Evolutionary conservation across 2,797 vertebrate genomes (phyloP), one percentile per base, ranked within the genome.

Genomic region (Lepilemur ruficaudatus): DNA sequence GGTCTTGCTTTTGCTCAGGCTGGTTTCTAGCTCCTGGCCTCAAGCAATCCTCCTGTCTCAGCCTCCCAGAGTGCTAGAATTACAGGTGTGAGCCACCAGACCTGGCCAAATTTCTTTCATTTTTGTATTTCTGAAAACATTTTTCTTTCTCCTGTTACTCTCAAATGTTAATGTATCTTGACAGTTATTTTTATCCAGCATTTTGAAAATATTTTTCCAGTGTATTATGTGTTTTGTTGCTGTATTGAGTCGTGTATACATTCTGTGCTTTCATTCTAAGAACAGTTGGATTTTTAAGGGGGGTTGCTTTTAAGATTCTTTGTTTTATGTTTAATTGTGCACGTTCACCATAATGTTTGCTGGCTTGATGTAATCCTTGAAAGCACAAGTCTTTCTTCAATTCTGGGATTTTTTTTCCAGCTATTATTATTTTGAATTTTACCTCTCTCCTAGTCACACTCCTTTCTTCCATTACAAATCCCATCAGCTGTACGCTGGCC

Each of bases 161-260:
- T 78, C 43, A 76, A 85, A 46, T 65, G 63, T 72, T n/a, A 57
- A 95, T 61, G 89, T 81, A 90, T 69, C 28, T 92, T 90, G 41
- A 88, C 30, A 35, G 48, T 35, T 82, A 85, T 38, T 87, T 95
- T 92, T 93, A 32, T 61, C 43, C 5, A 95, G 32, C 35, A 48
- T 63, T 87, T 75, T 23, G 30, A 79, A 90, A 90, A 25, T 30
- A 86, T 23, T 41, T 88, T 84, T 91, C 38, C 63, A 79, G 32
- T 22, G 1, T 38, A 46, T 55, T 94, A 46, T 72, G 38, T 57
- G n/a, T 52, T 22, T 43, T n/a, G 52, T 28, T 75, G 72, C 14
- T n/a, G 67, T 22, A 69, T 1, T 32, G 73, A 61, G 67, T 59
- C 59, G 25, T 69, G 57, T 75, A 25, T 46, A 75, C 25, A 46